These are phyloP conservation scores for Chymomyza fuscimana DNA, from an alignment of 2,888 invertebrate species.

Conservation along the genomic window DNA sequence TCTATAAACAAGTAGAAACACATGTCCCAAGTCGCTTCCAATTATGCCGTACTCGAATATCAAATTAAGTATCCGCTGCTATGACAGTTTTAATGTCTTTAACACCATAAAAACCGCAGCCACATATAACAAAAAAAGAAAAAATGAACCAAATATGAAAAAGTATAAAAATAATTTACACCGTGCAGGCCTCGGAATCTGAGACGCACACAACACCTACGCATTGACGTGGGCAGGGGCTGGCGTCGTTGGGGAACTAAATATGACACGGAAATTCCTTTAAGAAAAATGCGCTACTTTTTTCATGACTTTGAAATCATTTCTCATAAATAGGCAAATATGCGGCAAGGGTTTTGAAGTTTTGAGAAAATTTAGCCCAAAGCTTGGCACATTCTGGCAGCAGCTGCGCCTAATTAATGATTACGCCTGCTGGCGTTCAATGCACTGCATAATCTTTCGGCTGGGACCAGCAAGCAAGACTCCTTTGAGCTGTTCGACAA, in stretches of 20 bases:
- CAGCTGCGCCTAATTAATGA: conserved; percentile 74
- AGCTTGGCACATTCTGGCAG: conserved; percentile 23
- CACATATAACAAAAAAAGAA: conserved; percentile 37
- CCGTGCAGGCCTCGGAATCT: conserved; percentile 48
- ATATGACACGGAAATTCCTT: conserved; percentile 54
- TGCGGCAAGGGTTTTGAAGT: conserved; percentile 32
- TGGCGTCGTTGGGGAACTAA: conserved; percentile 2
- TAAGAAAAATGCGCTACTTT: conserved; percentile 44
- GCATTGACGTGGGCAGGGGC: conserved; percentile 13
- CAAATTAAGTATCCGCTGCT: conserved; percentile 74
- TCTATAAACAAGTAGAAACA: conserved; percentile 45
- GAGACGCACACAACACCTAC: conserved; percentile 52
- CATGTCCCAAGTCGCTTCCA: conserved; percentile 57
- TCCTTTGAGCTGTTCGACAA: conserved; percentile 66
- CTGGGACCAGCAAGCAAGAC: conserved; percentile 47
- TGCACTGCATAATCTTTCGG: conserved; percentile 72
- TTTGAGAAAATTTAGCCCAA: background rate
- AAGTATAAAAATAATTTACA: conserved; percentile 16
- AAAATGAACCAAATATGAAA: conserved; percentile 16
- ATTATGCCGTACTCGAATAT: conserved; percentile 68
- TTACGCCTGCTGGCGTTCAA: conserved; percentile 60
- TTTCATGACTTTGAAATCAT: conserved; percentile 42
- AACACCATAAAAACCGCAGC: conserved; percentile 62
- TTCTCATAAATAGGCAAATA: conserved; percentile 67
- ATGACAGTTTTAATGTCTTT: conserved; percentile 73